Evolutionary conservation across 2,888 invertebrate genomes (phyloP).

Genomic region (Drosophila paramelanica): DNA sequence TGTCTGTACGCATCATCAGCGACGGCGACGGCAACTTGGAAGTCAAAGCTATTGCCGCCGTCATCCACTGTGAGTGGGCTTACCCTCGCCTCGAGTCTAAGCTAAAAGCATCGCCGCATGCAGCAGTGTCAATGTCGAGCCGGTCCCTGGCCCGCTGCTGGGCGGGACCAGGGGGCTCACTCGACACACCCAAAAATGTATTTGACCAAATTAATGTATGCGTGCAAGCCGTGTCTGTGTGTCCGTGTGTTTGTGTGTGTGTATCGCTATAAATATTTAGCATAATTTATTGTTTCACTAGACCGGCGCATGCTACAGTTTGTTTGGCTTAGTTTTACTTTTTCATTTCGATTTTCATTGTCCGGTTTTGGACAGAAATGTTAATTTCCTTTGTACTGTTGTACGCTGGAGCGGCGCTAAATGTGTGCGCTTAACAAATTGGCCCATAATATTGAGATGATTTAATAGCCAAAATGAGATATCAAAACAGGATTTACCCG

Average conservation of each 20-base stretch:
- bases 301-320: constrained; percentile 27
- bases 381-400: constrained; percentile 12
- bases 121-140: constrained; percentile 75
- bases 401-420: constrained; percentile 44
- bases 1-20: constrained; percentile 34
- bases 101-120: constrained; percentile 61
- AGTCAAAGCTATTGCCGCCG: constrained; percentile 2
- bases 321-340: constrained; percentile 27
- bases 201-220: constrained; percentile 67
- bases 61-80: constrained; percentile 45
- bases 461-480: constrained; percentile 46
- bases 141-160: constrained; percentile 27
- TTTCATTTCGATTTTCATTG: constrained; percentile 38
- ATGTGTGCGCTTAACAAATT: constrained; percentile 70
- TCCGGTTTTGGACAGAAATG: constrained; percentile 10
- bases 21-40: constrained; percentile 1
- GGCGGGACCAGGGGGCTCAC: constrained; percentile 9
- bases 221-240: neutral
- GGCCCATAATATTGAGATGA: constrained; percentile 61
- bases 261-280: constrained; percentile 60
- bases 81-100: constrained; percentile 26
- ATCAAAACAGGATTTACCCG: constrained; percentile 52
- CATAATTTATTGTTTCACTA: constrained; percentile 72
- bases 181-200: constrained; percentile 70
- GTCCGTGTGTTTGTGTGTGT: constrained; percentile 10